A percentile compares a stretch with the other conserved stretches of the same genome.
These are phyloP conservation scores for roundworm (Caenorhabditis elegans) DNA, from an alignment of 1,140 invertebrate genomes.

Conservation along the genomic window DNA sequence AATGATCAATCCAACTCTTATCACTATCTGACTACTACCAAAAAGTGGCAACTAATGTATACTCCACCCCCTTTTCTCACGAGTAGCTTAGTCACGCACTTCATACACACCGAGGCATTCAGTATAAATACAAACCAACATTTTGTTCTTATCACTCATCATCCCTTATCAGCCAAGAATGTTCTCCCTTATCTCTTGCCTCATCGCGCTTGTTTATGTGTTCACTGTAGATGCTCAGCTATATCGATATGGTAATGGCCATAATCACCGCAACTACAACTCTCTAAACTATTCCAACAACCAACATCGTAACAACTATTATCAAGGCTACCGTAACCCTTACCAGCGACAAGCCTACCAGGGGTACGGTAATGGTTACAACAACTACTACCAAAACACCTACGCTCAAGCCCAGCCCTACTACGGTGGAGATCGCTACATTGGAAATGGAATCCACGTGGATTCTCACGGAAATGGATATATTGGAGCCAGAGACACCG, in stretches of 20 bases:
- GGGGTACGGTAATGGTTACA: neutral
- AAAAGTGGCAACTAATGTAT: too few relatives aligned
- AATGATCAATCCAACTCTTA: too few relatives aligned
- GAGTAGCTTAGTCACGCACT: too few relatives aligned
- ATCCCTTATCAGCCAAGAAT: neutral
- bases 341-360: neutral
- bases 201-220: too few relatives aligned
- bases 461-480: slow-evolving; percentile 5
- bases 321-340: neutral
- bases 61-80: too few relatives aligned
- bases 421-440: neutral
- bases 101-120: too few relatives aligned
- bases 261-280: neutral
- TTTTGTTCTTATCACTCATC: neutral
- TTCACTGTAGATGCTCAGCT: too few relatives aligned
- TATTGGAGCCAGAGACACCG: neutral
- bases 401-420: neutral
- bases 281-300: neutral
- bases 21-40: too few relatives aligned
- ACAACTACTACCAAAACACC: neutral
- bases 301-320: neutral
- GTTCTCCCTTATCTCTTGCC: neutral
- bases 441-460: neutral
- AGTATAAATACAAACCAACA: too few relatives aligned
- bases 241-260: too few relatives aligned